phyloP scores from a whole-genome alignment of 2,888 invertebrate species.

The Teleogryllus oceanicus region DNA sequence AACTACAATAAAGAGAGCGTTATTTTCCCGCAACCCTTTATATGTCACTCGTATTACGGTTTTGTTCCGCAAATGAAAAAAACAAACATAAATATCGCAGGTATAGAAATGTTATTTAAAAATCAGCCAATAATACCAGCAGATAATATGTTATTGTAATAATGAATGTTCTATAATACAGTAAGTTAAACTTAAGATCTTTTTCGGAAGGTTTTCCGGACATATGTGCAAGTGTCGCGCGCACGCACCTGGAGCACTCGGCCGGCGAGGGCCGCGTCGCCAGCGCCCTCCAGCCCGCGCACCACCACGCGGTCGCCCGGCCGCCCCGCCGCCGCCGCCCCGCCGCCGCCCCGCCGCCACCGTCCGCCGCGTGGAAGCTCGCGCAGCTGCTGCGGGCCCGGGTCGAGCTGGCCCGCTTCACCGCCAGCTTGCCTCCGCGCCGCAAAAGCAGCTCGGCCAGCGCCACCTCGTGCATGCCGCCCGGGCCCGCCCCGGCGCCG shows the following conservation, averaged over 20 bases:
- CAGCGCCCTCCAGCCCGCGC: neutral
- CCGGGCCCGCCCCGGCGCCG: slow-evolving; percentile 68
- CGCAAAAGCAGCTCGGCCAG: slow-evolving; percentile 73
- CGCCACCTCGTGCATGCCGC: slow-evolving; percentile 52
- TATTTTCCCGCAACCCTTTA: no score
- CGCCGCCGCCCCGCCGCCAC: slow-evolving; percentile 5
- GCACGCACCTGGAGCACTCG: neutral
- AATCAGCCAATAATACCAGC: no score
- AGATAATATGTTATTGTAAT: no score
- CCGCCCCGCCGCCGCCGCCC: neutral
- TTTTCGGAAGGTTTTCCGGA: no score
- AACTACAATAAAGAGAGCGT: no score
- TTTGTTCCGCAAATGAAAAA: no score
- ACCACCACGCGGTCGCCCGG: neutral
- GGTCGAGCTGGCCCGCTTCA: slow-evolving; percentile 71
- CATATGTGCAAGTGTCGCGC: no score
- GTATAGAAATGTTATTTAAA: no score
- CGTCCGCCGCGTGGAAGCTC: slow-evolving; percentile 51
- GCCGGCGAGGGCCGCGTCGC: neutral
- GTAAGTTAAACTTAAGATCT: no score
- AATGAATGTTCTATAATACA: no score
- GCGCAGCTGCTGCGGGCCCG: slow-evolving; percentile 55
- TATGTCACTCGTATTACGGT: no score
- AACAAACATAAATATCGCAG: no score
- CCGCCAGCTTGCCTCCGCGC: slow-evolving; percentile 59